Evolutionary conservation across 2,888 invertebrate species (phyloP).

Genomic region (Thera britannica): DNA sequence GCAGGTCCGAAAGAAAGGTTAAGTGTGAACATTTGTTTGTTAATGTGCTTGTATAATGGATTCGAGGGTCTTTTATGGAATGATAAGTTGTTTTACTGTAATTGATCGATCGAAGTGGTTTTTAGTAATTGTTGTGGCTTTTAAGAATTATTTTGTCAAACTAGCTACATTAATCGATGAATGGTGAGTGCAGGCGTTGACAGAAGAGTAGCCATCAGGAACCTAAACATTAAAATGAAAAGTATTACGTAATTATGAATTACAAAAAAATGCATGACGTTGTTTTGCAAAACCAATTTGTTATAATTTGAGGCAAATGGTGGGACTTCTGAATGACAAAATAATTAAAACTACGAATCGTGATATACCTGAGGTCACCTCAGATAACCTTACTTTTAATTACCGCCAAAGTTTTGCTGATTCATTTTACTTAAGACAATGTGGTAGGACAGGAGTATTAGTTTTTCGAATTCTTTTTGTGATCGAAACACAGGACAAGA

Average conservation of each 20-base stretch:
- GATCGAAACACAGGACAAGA: slow-evolving; percentile 86
- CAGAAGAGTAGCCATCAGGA: not conserved
- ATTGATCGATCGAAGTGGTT: slow-evolving; percentile 42
- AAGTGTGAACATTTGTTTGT: slow-evolving; percentile 85
- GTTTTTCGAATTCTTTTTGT: slow-evolving; percentile 76
- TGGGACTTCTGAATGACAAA: slow-evolving; percentile 27
- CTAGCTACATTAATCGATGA: slow-evolving; percentile 1
- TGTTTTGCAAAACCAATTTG: not conserved
- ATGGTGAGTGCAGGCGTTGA: not conserved
- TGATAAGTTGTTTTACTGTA: slow-evolving; percentile 71
- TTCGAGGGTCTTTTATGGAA: slow-evolving; percentile 71
- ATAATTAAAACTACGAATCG: slow-evolving; percentile 15
- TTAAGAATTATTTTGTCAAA: slow-evolving; percentile 11
- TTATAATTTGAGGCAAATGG: slow-evolving; percentile 9
- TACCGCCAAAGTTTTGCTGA: slow-evolving; percentile 4
- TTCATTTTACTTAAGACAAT: not conserved
- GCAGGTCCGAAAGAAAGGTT: slow-evolving; percentile 77
- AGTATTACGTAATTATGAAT: too few relatives aligned
- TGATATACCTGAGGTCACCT: slow-evolving; percentile 21
- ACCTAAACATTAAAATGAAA: too few relatives aligned
- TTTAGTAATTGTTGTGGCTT: slow-evolving; percentile 25
- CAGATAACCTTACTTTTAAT: slow-evolving; percentile 8
- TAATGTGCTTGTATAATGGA: slow-evolving; percentile 81
- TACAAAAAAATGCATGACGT: too few relatives aligned
- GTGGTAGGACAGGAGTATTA: slow-evolving; percentile 84